phyloP scores from a whole-genome alignment of 2,888 invertebrate species.

The Hypolimnas misippus region DNA sequence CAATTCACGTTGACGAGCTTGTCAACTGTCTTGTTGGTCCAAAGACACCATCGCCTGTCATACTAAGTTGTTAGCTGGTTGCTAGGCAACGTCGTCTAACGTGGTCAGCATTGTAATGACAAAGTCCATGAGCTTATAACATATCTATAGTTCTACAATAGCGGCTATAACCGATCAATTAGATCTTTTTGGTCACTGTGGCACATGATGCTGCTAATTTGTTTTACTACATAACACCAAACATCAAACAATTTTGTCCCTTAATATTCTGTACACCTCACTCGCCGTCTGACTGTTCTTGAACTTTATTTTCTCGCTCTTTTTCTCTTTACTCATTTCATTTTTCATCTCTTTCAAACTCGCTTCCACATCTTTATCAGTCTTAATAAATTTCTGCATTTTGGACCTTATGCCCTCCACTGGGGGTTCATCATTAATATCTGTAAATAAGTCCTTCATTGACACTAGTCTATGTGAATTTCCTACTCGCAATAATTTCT shows the following conservation, averaged over 20 bases:
- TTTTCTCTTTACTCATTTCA: constrained; percentile 41
- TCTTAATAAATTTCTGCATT: constrained; percentile 52
- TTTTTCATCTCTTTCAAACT: constrained; percentile 55
- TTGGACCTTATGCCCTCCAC: constrained; percentile 48
- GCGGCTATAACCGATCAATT: too few species aligned
- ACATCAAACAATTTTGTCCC: constrained; percentile 68
- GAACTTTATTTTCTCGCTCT: constrained; percentile 63
- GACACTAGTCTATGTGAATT: constrained; percentile 84
- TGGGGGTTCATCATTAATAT: constrained; percentile 45
- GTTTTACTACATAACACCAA: neutral
- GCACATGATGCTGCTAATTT: neutral
- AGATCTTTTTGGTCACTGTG: neutral
- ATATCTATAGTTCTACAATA: too few species aligned
- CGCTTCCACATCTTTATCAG: constrained; percentile 49
- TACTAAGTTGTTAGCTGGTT: too few species aligned
- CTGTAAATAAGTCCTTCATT: constrained; percentile 85
- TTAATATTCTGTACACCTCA: constrained; percentile 73
- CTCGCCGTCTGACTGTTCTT: constrained; percentile 77
- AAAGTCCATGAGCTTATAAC: too few species aligned
- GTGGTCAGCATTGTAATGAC: too few species aligned
- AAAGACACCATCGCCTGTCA: too few species aligned
- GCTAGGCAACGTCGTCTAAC: too few species aligned
- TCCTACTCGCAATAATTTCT: constrained; percentile 61
- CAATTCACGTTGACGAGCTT: too few species aligned
- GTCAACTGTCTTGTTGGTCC: too few species aligned